Base-by-base conservation (phyloP, 2,888 invertebrate species). In the Drosophila dives region DNA sequence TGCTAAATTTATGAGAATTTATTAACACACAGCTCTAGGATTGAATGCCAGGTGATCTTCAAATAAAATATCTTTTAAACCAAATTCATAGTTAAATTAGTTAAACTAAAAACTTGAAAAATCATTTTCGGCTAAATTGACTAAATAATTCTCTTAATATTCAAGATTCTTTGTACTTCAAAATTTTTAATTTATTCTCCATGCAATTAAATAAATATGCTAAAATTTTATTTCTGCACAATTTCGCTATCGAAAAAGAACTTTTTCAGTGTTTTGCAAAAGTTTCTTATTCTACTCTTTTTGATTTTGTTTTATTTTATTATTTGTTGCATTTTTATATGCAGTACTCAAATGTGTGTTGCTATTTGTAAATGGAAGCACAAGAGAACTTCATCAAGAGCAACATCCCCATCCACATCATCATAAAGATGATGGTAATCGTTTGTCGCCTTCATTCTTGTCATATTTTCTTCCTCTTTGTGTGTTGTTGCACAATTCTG, bases 331-430 rank as follows among this genome's bases (percentile, higher is more conserved):
- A 49, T 53, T 61, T 29, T n/a, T 17, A 26, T 26, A 42, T 38
- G 58, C 36, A 53, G 34, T 60, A 58, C 55, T 56, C 56, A 62
- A 45, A 67, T 61, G 8, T 45, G 34, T 42, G 34, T 8, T 54
- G 11, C 54, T 45, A 45, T 26, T 53, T 45, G 48, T 38, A 55
- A 67, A 56, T 51, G 49, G 49, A 17, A 36, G 45, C 48, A 66
- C 42, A 73, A 73, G 49, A n/a, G 58, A 72, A 66, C 62, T 66
- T 72, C 56, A 77, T 77, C 34, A 72, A 1, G 15, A 67, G 33
- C 66, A 53, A 38, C 12, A 45, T 51, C 55, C 29, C 15, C 33
- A 45, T 51, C 55, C 23, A 20, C n/a, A 60, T 60, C 55, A 53
- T 55, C 42, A 64, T 78, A 64, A 68, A 68, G 54, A 63, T 65